Conservation (phyloP, 2,797 vertebrate genomes). For the Scolopax rusticola region DNA sequence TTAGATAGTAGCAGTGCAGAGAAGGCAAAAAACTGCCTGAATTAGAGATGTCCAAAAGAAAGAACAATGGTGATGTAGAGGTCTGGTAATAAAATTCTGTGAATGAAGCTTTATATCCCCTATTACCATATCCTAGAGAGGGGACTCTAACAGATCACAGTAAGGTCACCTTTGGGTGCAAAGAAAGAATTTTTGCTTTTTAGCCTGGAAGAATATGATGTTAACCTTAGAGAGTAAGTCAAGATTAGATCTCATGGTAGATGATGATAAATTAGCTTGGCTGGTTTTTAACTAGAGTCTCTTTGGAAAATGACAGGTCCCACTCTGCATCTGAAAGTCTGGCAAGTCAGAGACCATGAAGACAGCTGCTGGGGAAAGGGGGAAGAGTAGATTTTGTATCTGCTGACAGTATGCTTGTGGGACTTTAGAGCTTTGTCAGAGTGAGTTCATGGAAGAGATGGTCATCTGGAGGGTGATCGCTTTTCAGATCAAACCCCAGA, state of each 20-base stretch:
- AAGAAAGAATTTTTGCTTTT: neutral
- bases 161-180: neutral
- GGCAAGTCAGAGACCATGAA: neutral
- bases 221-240: neutral
- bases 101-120: neutral
- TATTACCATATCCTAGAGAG: neutral
- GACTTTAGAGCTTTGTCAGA: neutral
- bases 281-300: neutral
- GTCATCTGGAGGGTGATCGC: neutral
- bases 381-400: neutral
- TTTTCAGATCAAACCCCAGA: neutral
- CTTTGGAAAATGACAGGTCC: neutral
- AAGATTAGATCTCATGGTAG: neutral
- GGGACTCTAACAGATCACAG: neutral
- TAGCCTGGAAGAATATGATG: neutral
- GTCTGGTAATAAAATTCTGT: neutral
- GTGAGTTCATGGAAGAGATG: neutral
- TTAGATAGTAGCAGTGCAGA: neutral
- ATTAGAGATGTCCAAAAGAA: neutral
- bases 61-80: neutral
- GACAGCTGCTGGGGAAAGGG: neutral
- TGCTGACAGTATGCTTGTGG: neutral
- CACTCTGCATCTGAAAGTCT: neutral
- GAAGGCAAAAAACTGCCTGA: neutral
- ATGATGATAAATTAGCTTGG: constrained; percentile 31